These are phyloP conservation scores for Oceanites oceanicus DNA, from an alignment of 2,113 vertebrate genomes.

Conservation along the genomic window DNA sequence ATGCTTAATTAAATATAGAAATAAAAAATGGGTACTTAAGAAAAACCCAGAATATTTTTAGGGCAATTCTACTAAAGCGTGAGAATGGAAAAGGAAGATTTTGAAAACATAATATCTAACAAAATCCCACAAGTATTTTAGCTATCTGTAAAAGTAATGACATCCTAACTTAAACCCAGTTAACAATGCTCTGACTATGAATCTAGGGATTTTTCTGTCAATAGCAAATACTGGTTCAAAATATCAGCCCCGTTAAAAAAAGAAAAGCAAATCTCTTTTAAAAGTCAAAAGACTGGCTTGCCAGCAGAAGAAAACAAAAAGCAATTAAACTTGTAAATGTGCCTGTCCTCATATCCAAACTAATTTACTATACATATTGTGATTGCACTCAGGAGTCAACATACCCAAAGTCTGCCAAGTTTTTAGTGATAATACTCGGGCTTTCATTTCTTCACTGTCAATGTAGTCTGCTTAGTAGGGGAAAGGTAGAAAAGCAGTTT, in stretches of 20 bases:
- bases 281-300: background rate
- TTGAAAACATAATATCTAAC: background rate
- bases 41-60: background rate
- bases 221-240: background rate
- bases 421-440: background rate
- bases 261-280: background rate
- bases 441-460: background rate
- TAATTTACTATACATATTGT: background rate
- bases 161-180: background rate
- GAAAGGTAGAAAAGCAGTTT: background rate
- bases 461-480: background rate
- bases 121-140: background rate
- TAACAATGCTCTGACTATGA: background rate
- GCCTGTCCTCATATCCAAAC: background rate
- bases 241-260: background rate
- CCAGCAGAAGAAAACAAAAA: background rate
- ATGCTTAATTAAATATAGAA: background rate
- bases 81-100: background rate
- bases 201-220: background rate
- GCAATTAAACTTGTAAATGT: background rate
- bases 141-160: background rate
- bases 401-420: background rate
- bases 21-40: background rate
- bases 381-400: background rate
- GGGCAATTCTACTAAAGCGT: fast-evolving